Percentiles rank a stretch among this genome's conserved stretches.
Conservation (phyloP, 2,113 vertebrate genomes). For the Passerina amoena region DNA sequence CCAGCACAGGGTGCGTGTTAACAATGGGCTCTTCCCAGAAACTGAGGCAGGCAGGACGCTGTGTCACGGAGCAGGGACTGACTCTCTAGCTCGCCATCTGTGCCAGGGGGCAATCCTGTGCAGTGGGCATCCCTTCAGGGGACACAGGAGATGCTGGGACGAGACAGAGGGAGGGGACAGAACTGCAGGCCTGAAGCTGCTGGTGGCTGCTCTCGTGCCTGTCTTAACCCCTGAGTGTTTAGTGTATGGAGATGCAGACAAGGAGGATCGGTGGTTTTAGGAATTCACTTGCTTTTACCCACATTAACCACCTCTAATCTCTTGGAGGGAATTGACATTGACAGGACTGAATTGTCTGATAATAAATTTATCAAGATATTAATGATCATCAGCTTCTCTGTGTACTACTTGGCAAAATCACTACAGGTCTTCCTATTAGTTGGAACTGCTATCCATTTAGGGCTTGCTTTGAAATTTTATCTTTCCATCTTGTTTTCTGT, state of each 20-base stretch:
- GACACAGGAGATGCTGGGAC: neutral
- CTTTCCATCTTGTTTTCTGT: slow-evolving; percentile 75
- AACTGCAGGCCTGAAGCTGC: fast-evolving
- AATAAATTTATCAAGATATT: slow-evolving; percentile 65
- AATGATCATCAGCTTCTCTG: slow-evolving; percentile 57
- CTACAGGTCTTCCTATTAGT: slow-evolving; percentile 63
- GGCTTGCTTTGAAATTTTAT: slow-evolving; percentile 77
- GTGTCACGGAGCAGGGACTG: fast-evolving
- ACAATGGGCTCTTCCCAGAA: neutral
- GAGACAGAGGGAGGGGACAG: fast-evolving
- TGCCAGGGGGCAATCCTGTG: neutral
- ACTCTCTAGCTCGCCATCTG: neutral
- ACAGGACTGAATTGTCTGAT: slow-evolving; percentile 30
- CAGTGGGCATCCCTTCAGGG: fast-evolving
- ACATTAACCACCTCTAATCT: neutral
- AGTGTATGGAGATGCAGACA: neutral
- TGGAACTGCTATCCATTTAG: slow-evolving; percentile 64
- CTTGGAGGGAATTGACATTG: slow-evolving; percentile 27
- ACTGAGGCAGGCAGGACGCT: neutral
- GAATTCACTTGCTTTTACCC: neutral
- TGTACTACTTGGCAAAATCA: slow-evolving; percentile 43
- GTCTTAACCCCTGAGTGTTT: neutral
- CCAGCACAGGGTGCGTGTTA: fast-evolving
- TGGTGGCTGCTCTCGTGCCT: neutral
- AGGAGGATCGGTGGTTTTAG: neutral